Base-by-base conservation (phyloP, 2,797 vertebrate species). In the Antennarius maculatus region DNA sequence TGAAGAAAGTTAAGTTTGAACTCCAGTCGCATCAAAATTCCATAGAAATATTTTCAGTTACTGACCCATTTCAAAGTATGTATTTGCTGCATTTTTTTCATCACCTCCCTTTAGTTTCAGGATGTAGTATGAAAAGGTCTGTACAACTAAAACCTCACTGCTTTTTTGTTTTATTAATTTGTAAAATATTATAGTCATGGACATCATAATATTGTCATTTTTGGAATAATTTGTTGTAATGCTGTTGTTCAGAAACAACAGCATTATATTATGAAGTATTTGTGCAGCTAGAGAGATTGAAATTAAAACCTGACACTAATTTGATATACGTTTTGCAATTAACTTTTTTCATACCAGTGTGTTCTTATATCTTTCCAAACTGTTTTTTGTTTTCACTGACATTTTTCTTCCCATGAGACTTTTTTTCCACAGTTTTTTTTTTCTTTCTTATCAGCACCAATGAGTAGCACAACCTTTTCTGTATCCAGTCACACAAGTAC, bases 381-480 rank as follows among this genome's bases (percentile, higher is more conserved):
- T 18, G 27, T 58, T 9, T 16, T 49, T 52, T 62, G 61, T 63
- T 48, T 2, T 17, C 48, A 53, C 31, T 56, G 12, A 0, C 15
- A 15, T 52, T 17, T 53, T 5, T 7, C 9, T 58, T 66, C n/a
- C 37, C 37, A 39, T 8, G 37, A 8, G 37, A 9, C 31, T 34
- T 34, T 70, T 61, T 50, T 57, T 66, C 17, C 31, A 43, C 12
- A 23, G 16, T 66, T 61, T 72, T 50, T 71, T 54, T 34, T 31
- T 31, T 31, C 29, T n/a, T 23, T 23, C 23, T 23, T 17, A 50
- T 66, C 34, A 45, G 10, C 45, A 53, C 56, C 67, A 75, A 79
- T 77, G 64, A 82, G 67, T 53, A 54, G 47, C 70, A 69, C 57
- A 71, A 76, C 73, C 56, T 75, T 66, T 56, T 76, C 51, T 69